Evolutionary conservation across 2,888 invertebrate species (phyloP).

Genomic region (Ophion obscuratus): DNA sequence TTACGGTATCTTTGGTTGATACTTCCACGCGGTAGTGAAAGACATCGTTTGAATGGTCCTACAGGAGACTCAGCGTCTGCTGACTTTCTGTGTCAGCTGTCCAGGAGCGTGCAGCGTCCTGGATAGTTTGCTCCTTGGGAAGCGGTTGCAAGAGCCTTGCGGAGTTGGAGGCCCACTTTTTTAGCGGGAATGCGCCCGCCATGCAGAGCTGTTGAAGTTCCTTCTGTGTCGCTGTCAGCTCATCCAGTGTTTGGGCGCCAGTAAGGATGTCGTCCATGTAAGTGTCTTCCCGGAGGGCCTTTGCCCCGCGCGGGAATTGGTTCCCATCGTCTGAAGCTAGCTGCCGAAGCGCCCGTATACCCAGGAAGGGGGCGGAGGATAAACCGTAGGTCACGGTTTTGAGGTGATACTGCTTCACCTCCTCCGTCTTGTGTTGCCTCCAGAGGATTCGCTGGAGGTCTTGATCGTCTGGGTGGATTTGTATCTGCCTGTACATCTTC

Average conservation of each 20-base stretch:
- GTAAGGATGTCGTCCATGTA: slow-evolving; percentile 59
- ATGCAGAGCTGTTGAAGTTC: slow-evolving; percentile 46
- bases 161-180: slow-evolving; percentile 7
- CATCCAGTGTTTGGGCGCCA: slow-evolving; percentile 35
- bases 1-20: background rate
- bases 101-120: no score
- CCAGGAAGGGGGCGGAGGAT: background rate
- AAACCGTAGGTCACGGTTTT: background rate
- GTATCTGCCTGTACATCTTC: slow-evolving; percentile 64
- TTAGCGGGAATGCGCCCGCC: slow-evolving; percentile 14
- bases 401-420: slow-evolving; percentile 1
- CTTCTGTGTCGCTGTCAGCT: background rate
- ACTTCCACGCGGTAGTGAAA: background rate
- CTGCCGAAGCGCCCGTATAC: background rate
- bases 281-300: slow-evolving; percentile 33
- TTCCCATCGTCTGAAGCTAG: background rate
- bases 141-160: background rate
- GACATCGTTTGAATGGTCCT: background rate
- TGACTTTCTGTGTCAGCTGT: no score
- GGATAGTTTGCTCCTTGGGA: background rate
- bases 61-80: background rate
- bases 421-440: background rate
- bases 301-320: slow-evolving; percentile 22
- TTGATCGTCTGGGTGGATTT: no score
- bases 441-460: background rate